Evolutionary conservation across 2,797 vertebrate species (phyloP), one percentile per base, ranked within the genome.

Genomic region (Alosa sapidissima): DNA sequence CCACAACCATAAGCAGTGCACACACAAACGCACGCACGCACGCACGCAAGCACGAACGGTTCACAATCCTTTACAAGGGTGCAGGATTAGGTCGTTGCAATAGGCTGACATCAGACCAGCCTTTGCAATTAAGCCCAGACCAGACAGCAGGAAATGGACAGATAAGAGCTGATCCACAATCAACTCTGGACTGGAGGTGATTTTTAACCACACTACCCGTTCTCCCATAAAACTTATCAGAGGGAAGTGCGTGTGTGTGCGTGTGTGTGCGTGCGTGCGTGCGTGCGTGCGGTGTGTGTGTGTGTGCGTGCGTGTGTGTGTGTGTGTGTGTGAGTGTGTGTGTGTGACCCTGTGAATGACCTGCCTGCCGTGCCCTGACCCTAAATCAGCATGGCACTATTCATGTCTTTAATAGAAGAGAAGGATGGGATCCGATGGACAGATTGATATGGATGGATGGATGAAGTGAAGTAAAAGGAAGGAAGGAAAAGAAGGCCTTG

Each of bases 241-340:
- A 13, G 2, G 51, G 13, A 52, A 14, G 51, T 52, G 49, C 6
- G 49, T 11, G 10, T 9, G 6, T 51, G 49, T 51, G 49, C 51
- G 49, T 51, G 49, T 9, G 48, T 49, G 48, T 49, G 48, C 1
- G 48, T 49, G 48, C 8, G 48, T 49, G 48, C 1, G 51, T 52
- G 51, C 13, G 51, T 52, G 51, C 13, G 51, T 52, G 51, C 21
- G 47, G 47, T 49, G 48, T 8, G 48, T 49, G 48, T 49, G 51
- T 52, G 51, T 10, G 51, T 52, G 51, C 13, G 51, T 52, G 51
- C 21, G 47, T 54, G 84, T 85, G n/a, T 81, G 78, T 82, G 47
- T 82, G 58, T 45, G 21, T 51, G 81, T n/a, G 28, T 54, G 84
- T 41, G 45, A 68, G 16, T 1, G 41, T 41, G 41, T 41, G 41